A percentile compares a stretch with the other conserved stretches of the same genome.
Evolutionary conservation across 2,888 invertebrate species (phyloP).

Genomic region (Choreutis nemorana): DNA sequence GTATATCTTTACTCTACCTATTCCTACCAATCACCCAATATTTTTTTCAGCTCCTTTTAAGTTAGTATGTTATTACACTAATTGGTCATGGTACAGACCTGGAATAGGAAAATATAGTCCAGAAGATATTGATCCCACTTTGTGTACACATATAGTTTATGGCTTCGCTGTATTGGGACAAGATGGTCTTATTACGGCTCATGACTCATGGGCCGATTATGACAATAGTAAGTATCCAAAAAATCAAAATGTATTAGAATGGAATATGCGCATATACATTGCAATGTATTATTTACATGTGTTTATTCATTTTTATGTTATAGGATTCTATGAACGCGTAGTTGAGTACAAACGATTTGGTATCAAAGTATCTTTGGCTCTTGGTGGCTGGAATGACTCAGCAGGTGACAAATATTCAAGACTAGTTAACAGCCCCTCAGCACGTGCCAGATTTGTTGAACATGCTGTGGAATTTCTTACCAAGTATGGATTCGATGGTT

Average conservation of each 20-base stretch:
- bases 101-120: constrained; percentile 85
- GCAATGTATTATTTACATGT: neutral
- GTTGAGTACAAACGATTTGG: constrained; percentile 79
- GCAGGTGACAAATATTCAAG: constrained; percentile 89
- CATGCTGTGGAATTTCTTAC: constrained; percentile 80
- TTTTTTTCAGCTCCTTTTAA: constrained; percentile 74
- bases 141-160: constrained; percentile 93
- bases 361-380: constrained; percentile 84
- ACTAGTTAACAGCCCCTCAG: constrained; percentile 77
- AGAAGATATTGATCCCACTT: constrained; percentile 83
- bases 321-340: constrained; percentile 86
- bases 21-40: constrained; percentile 11
- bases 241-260: neutral
- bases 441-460: constrained; percentile 76
- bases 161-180: constrained; percentile 92
- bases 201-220: constrained; percentile 90
- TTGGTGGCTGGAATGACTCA: constrained; percentile 97
- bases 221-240: constrained; percentile 72
- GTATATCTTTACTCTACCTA: too few species aligned
- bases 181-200: constrained; percentile 80
- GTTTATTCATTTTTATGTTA: neutral
- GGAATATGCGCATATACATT: neutral
- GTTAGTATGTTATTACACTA: constrained; percentile 90
- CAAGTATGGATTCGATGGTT: constrained; percentile 87
- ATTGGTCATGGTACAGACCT: constrained; percentile 92